A percentile compares a stretch with the other conserved stretches of the same genome.
Evolutionary conservation across 2,888 invertebrate species (phyloP).

Genomic region (Orgyia antiqua): DNA sequence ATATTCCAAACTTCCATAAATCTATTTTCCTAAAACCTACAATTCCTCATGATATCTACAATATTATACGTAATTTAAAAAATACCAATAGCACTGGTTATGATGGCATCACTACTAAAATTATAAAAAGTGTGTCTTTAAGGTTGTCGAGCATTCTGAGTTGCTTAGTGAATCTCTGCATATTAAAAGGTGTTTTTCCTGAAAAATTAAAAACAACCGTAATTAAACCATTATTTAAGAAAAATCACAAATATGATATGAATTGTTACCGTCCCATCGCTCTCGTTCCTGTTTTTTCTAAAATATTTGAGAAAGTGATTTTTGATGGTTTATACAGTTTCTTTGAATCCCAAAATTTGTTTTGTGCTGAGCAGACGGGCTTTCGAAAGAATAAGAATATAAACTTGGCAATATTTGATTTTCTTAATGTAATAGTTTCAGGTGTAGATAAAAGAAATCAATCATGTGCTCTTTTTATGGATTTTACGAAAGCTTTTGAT

Average conservation of each 20-base stretch:
- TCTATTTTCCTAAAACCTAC: not conserved
- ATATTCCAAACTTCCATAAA: not conserved
- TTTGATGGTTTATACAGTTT: not conserved
- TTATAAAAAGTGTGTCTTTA: not conserved
- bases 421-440: no score
- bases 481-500: no score
- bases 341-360: no score
- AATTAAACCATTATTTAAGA: no score
- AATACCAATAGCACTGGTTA: no score
- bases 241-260: not conserved
- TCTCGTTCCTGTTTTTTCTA: not conserved
- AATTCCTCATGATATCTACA: not conserved
- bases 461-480: no score
- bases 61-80: no score
- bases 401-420: no score
- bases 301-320: not conserved
- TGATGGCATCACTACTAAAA: no score
- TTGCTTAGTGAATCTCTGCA: not conserved
- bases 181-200: not conserved
- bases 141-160: not conserved
- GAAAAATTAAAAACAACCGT: not conserved
- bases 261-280: constrained; percentile 1
- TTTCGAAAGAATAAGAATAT: not conserved
- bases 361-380: no score
- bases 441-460: no score